Conservation (phyloP, 1,140 invertebrate genomes). For the Ceratina australensis region DNA sequence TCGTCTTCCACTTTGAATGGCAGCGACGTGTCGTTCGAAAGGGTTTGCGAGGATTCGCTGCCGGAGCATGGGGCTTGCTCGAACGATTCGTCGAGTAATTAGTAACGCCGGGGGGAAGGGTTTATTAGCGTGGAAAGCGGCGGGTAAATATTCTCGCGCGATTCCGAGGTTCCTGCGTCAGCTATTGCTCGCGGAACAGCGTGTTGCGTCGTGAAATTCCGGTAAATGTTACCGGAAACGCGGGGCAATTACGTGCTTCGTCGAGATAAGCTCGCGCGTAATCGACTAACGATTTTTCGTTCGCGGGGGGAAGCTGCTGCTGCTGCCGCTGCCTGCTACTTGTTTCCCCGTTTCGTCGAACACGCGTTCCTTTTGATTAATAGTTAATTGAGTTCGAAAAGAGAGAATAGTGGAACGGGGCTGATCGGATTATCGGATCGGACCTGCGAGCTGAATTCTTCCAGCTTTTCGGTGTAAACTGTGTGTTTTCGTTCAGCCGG, state of each 20-base stretch:
- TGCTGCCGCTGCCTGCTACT: not conserved
- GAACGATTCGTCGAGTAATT: slow-evolving; percentile 65
- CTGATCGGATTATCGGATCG: slow-evolving; percentile 23
- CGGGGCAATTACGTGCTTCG: slow-evolving; percentile 29
- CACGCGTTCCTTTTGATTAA: not conserved
- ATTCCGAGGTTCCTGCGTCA: slow-evolving; percentile 49
- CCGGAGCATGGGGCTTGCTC: not conserved
- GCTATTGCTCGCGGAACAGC: slow-evolving; percentile 54
- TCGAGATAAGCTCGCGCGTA: not conserved
- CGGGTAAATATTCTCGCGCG: slow-evolving; percentile 68
- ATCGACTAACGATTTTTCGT: slow-evolving; percentile 1
- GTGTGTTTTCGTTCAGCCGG: too few species aligned
- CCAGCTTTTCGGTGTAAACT: not conserved
- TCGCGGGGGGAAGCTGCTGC: too few species aligned
- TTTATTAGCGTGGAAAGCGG: slow-evolving; percentile 70
- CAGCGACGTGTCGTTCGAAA: slow-evolving; percentile 21
- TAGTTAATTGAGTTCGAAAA: slow-evolving; percentile 8
- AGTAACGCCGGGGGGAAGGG: slow-evolving; percentile 63
- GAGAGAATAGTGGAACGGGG: not conserved
- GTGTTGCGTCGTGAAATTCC: slow-evolving; percentile 17
- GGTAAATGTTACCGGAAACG: not conserved
- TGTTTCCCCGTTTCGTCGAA: too few species aligned
- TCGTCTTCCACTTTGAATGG: too few species aligned
- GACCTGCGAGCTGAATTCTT: not conserved
- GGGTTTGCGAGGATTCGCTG: slow-evolving; percentile 31